Base-by-base conservation (phyloP, 2,888 invertebrate species). In the Amphipyra berbera region DNA sequence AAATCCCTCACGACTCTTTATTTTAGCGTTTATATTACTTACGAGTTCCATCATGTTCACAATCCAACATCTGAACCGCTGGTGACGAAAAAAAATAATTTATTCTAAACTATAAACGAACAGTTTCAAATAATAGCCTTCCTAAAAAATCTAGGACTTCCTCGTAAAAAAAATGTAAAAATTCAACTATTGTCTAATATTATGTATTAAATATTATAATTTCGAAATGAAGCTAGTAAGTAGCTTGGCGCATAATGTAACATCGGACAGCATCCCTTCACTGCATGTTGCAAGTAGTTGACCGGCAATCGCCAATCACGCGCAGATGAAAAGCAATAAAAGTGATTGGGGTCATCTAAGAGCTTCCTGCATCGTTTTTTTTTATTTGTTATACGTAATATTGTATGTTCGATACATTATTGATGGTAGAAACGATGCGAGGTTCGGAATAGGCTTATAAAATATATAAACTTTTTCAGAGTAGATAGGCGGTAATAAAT, bases 201-300 rank as follows among this genome's bases (percentile, higher is more conserved):
- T 46, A 57, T 42, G 13, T 7, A 13, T 13, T 12, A n/a, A 46
- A 14, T 9, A n/a, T n/a, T 6, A 46, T 41, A 46, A 68, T 63
- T 30, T 69, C 37, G 58, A 63, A 59, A 60, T 15, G 10, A 50
- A 15, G 40, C 40, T 1, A 35, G 4, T 7, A 37, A 38, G 50
- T 46, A 30, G 35, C 37, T 38, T 30, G 42, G 7, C 21, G 57
- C 64, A 54, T 61, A 40, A 65, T 62, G 38, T 61, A 52, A 61
- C 48, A 61, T 56, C 58, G 35, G 21, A 0, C 57, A 35, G 46
- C 58, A 66, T 68, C 68, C 75, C 75, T 74, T 74, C 73, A 68
- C 69, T 56, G 59, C 30, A 59, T 76, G 74, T 68, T 62, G 77
- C 37, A 72, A 76, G 38, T 46, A 49, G 50, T 56, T 57, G 57